Base-by-base conservation (phyloP, 1,140 invertebrate genomes). In the Drosophila malerkotliana region DNA sequence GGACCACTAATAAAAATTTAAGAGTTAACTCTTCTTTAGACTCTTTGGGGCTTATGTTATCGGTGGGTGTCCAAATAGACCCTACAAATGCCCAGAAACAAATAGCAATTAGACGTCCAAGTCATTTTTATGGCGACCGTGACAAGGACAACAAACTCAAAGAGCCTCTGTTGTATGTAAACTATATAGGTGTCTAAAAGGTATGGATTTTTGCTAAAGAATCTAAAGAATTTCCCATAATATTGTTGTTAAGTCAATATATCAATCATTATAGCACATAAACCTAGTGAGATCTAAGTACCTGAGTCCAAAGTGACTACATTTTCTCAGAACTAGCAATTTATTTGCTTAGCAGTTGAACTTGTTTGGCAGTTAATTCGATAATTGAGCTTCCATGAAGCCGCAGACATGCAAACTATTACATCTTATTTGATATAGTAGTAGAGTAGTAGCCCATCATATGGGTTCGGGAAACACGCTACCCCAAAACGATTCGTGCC, bases 41-140 rank as follows among this genome's bases (percentile, higher is more conserved):
- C 10, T n/a, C 10, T 4, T 12, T 55, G 39, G 64, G 18, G 45
- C 49, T 68, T 69, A 48, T 69, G 63, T 68, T 63, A 69, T 48
- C 51, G 30, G 0, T 10, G 12, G 21, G 24, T 67, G 48, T 30
- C 24, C 62, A 54, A 67, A 54, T 30, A 54, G 39, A 12, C 21
- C 21, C 21, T 21, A 2, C 0, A 21, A 21, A 21, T 21, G 3
- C 21, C 0, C 21, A 21, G 1, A 21, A 21, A 21, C 21, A 21
- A 21, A 21, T 21, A 21, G 21, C 3, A 21, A 21, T 3, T 21
- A 21, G 21, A 21, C 21, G 1, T 21, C 2, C 21, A 3, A 21
- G 0, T 3, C 21, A 0, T 21, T 21, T 21, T 21, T 21, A 21
- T 21, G 21, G 21, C 21, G 21, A 10, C 34, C 34, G 34, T 37